Evolutionary conservation across 1,140 invertebrate species (phyloP).

Genomic region (Drosophila kikkawai): DNA sequence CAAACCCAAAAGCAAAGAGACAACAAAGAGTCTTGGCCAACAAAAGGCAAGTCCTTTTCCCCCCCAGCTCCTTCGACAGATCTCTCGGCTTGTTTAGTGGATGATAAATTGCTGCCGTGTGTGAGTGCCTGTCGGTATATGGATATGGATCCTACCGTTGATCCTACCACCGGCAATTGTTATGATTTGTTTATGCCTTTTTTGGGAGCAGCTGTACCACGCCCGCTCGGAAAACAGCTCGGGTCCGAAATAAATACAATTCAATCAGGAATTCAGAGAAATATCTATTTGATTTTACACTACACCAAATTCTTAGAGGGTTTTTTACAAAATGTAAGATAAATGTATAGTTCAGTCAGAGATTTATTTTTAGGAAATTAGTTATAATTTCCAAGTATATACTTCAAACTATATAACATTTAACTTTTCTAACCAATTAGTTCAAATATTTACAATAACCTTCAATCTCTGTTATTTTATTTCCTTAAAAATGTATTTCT

Average conservation of each 20-base stretch:
- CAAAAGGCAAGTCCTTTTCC: constrained; percentile 58
- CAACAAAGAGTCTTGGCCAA: constrained; percentile 51
- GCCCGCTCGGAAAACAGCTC: constrained; percentile 43
- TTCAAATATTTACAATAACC: not conserved
- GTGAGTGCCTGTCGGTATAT: constrained; percentile 12
- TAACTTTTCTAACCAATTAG: not conserved
- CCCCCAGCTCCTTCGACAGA: constrained; percentile 21
- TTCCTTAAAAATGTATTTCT: not conserved
- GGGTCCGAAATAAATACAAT: constrained; percentile 35
- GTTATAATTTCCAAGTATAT: too few species aligned
- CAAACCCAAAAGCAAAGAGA: constrained; percentile 35
- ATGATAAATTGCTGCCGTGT: constrained; percentile 74
- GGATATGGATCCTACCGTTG: constrained; percentile 23
- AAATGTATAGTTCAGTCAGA: not conserved
- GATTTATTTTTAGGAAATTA: not conserved
- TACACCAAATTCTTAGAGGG: not conserved
- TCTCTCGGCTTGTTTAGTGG: constrained; percentile 59
- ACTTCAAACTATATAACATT: too few species aligned
- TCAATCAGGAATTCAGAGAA: constrained; percentile 27
- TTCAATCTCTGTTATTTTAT: not conserved
- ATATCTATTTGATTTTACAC: not conserved
- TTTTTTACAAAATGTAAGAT: not conserved
- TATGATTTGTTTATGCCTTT: constrained; percentile 73
- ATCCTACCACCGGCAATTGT: constrained; percentile 49
- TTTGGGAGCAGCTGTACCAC: constrained; percentile 63